Evolutionary conservation across 2,113 vertebrate species (phyloP).

Genomic region (Athene cunicularia): DNA sequence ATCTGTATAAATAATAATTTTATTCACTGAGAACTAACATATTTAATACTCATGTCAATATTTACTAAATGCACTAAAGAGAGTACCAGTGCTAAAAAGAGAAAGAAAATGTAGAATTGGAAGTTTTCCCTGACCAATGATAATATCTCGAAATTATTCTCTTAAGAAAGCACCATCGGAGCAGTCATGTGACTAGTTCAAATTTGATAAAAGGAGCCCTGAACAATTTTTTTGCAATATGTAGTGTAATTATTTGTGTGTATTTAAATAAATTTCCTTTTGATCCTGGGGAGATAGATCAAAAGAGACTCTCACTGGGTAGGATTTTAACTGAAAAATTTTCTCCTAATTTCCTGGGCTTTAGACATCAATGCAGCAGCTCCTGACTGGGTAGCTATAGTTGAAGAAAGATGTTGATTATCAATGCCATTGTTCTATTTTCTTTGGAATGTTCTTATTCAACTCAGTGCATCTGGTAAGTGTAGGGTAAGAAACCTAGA

Average conservation of each 20-base stretch:
- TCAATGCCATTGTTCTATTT: neutral
- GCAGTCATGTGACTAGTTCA: neutral
- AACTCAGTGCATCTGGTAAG: neutral
- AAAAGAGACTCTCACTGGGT: neutral
- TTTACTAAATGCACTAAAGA: neutral
- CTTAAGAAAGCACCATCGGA: neutral
- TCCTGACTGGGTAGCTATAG: neutral
- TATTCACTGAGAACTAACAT: neutral
- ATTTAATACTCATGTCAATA: neutral
- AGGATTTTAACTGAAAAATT: neutral
- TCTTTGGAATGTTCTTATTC: neutral
- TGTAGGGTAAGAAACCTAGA: neutral
- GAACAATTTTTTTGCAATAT: neutral
- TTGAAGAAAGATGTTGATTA: neutral
- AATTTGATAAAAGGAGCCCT: neutral
- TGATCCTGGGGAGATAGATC: neutral
- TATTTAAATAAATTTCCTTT: neutral
- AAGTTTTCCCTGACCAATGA: neutral
- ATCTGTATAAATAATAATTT: neutral
- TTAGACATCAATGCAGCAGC: neutral
- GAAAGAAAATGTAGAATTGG: neutral
- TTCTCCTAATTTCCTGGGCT: neutral
- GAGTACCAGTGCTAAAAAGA: neutral
- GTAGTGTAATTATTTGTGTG: neutral
- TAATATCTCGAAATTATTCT: neutral